phyloP scores from a whole-genome alignment of 2,113 vertebrate species.

The Colaptes auratus region DNA sequence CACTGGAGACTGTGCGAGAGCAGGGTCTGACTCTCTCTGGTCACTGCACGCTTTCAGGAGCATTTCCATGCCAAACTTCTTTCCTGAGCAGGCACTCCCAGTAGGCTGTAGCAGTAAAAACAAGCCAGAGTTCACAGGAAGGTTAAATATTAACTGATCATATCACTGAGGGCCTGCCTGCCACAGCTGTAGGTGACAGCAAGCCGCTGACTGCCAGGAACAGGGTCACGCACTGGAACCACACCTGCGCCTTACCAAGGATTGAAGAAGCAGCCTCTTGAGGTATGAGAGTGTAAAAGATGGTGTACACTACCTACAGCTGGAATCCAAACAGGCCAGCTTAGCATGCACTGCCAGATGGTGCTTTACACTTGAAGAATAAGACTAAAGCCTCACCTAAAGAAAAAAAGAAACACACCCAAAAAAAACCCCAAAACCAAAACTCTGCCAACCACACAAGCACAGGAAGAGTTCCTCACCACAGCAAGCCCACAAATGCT shows the following conservation, averaged over 20 bases:
- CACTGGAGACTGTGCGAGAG: background rate
- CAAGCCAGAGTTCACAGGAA: constrained; percentile 13
- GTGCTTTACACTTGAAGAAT: background rate
- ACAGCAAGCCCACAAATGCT: background rate
- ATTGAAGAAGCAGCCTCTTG: background rate
- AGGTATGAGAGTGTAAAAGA: background rate
- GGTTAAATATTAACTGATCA: constrained; percentile 43
- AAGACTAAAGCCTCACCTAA: background rate
- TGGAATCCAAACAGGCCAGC: background rate
- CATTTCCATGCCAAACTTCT: background rate
- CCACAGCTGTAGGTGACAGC: background rate
- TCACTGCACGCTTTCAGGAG: background rate
- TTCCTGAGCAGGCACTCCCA: background rate
- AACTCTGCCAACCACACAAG: background rate
- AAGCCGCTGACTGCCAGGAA: background rate
- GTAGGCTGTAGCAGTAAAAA: background rate
- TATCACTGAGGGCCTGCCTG: background rate
- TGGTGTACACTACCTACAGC: background rate
- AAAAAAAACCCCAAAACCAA: background rate
- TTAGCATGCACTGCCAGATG: background rate
- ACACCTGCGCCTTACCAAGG: rapidly evolving
- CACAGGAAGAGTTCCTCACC: background rate
- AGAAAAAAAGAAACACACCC: too few species aligned
- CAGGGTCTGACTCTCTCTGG: background rate
- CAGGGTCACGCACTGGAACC: background rate